Conservation (phyloP, 2,888 invertebrate genomes). For the Drosophila putrida region DNA sequence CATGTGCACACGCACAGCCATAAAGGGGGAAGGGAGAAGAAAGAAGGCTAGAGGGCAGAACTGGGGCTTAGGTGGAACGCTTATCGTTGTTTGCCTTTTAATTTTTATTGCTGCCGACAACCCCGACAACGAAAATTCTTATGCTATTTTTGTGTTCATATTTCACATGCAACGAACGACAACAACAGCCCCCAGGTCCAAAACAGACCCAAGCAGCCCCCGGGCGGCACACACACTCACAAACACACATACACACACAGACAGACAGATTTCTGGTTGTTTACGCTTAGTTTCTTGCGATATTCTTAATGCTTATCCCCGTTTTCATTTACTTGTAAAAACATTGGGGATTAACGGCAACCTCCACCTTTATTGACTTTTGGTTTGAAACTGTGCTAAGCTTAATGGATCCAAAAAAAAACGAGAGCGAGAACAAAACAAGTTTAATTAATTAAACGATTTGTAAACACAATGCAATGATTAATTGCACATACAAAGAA, state of each 20-base stretch:
- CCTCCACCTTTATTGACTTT: not conserved
- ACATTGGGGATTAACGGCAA: not conserved
- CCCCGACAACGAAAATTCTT: slow-evolving; percentile 55
- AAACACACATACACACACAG: slow-evolving; percentile 11
- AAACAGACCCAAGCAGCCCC: slow-evolving; percentile 46
- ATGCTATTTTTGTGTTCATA: slow-evolving; percentile 76
- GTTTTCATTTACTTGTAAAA: slow-evolving; percentile 10
- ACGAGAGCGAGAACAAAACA: not conserved
- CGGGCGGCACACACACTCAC: slow-evolving; percentile 37
- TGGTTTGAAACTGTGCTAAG: slow-evolving; percentile 48
- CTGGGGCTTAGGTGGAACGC: slow-evolving; percentile 31
- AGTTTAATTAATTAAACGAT: slow-evolving; percentile 67
- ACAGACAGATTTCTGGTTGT: slow-evolving; percentile 32
- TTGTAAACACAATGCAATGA: slow-evolving; percentile 70
- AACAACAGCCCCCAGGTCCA: slow-evolving; percentile 47
- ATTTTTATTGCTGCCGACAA: slow-evolving; percentile 72
- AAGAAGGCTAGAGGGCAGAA: no score
- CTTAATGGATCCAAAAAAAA: slow-evolving; percentile 12
- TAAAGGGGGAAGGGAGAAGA: slow-evolving; percentile 8
- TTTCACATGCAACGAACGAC: slow-evolving; percentile 70
- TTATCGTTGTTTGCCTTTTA: slow-evolving; percentile 81
- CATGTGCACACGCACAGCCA: slow-evolving; percentile 56
- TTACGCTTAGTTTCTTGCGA: slow-evolving; percentile 36
- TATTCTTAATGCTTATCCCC: slow-evolving; percentile 40
- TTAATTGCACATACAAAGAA: slow-evolving; percentile 53